Evolutionary conservation across 2,797 vertebrate species (phyloP).

Genomic region (Parauchenoglanis punctatus): DNA sequence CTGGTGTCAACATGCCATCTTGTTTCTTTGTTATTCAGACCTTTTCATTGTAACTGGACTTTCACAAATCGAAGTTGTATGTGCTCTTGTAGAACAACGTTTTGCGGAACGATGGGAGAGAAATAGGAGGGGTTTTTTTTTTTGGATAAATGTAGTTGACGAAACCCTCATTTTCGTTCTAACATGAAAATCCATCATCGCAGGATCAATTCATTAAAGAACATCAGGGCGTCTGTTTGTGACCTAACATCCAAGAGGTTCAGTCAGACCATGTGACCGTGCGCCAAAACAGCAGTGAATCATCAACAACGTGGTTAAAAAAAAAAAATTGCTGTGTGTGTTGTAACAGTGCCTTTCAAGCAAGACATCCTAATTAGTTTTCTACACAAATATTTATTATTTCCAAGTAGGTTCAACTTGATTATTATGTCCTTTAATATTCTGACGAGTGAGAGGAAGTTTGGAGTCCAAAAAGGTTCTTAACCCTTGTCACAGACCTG

Average conservation of each 20-base stretch:
- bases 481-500: neutral
- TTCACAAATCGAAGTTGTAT: too few species aligned
- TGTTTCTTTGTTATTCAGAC: neutral
- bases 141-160: neutral
- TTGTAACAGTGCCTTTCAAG: neutral
- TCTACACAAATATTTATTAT: neutral
- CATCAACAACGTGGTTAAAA: neutral
- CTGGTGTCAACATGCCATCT: neutral
- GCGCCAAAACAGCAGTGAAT: constrained; percentile 1
- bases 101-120: neutral
- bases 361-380: neutral
- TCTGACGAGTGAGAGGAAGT: neutral
- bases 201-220: neutral
- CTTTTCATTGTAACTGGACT: neutral
- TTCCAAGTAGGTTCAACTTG: neutral
- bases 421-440: neutral
- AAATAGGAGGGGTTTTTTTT: neutral
- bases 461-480: neutral
- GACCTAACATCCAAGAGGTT: neutral
- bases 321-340: neutral
- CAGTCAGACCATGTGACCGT: neutral
- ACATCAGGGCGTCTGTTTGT: neutral
- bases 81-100: neutral
- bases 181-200: neutral
- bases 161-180: neutral